Conservation (phyloP, 2,113 vertebrate genomes). For the Pan troglodytes region DNA sequence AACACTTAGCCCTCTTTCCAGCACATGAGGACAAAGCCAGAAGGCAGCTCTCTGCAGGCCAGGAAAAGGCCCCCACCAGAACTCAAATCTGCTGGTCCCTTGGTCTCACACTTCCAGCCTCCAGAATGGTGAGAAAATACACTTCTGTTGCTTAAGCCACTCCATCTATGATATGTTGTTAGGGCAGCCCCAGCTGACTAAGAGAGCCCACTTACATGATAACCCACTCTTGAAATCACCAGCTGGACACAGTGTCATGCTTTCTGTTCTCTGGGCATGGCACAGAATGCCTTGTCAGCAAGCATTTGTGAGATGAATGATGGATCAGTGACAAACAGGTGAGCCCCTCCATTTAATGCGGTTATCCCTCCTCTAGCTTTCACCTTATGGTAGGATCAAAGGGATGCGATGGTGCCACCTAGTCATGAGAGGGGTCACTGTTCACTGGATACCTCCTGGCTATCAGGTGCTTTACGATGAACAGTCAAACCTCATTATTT, state of each 20-base stretch:
- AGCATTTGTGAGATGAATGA: too few relatives aligned
- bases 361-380: too few relatives aligned
- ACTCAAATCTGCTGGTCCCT: neutral
- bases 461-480: fast-evolving
- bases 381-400: neutral
- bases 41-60: neutral
- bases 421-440: fast-evolving
- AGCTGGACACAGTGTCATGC: neutral
- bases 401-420: too few relatives aligned
- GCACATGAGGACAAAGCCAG: neutral
- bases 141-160: neutral
- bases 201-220: fast-evolving
- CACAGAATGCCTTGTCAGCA: neutral
- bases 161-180: neutral
- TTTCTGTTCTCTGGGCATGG: neutral
- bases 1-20: neutral
- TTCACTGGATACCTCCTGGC: neutral
- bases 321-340: neutral
- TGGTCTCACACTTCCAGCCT: neutral
- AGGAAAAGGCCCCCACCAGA: neutral
- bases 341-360: fast-evolving
- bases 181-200: neutral
- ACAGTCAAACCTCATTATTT: fast-evolving
- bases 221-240: neutral
- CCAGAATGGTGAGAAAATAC: neutral